Conservation (phyloP, 2,797 vertebrate species). For the Champsocephalus gunnari region DNA sequence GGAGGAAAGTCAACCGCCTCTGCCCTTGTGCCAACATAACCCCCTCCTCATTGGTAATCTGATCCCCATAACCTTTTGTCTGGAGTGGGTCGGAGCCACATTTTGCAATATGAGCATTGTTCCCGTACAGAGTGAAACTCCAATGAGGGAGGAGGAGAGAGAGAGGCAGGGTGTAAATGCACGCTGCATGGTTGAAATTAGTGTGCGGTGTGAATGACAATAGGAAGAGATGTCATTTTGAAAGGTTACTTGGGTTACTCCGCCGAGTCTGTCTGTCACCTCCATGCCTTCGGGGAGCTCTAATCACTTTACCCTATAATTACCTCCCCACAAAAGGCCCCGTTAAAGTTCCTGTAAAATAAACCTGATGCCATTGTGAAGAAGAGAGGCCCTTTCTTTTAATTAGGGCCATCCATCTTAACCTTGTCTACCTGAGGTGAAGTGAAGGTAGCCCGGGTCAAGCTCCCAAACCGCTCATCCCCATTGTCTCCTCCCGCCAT, state of each 20-base stretch:
- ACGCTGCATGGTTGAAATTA: slow-evolving; percentile 80
- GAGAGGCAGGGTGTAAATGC: slow-evolving; percentile 56
- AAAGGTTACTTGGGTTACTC: slow-evolving; percentile 89
- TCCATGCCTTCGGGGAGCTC: slow-evolving; percentile 84
- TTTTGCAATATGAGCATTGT: slow-evolving; percentile 80
- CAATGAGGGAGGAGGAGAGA: slow-evolving; percentile 22
- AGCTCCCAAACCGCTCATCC: slow-evolving; percentile 77
- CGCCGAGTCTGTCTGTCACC: slow-evolving; percentile 87
- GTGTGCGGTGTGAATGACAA: slow-evolving; percentile 81
- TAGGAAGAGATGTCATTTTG: slow-evolving; percentile 84
- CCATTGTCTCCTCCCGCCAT: slow-evolving; percentile 72
- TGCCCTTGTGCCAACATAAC: slow-evolving; percentile 73
- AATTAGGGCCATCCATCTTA: slow-evolving; percentile 90
- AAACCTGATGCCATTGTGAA: slow-evolving; percentile 86
- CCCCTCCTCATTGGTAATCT: slow-evolving; percentile 67
- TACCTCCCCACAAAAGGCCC: slow-evolving; percentile 85
- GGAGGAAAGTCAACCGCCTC: slow-evolving; percentile 74
- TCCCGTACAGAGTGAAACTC: slow-evolving; percentile 59
- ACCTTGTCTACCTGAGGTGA: slow-evolving; percentile 88
- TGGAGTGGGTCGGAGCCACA: slow-evolving; percentile 70
- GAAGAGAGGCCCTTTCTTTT: slow-evolving; percentile 85
- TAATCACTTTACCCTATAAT: slow-evolving; percentile 90
- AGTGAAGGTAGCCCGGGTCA: slow-evolving; percentile 85
- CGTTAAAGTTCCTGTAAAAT: slow-evolving; percentile 89
- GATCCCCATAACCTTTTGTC: slow-evolving; percentile 81